Evolutionary conservation across 2,113 vertebrate genomes (phyloP).

Genomic region (Sinocyclocheilus rhinocerous): DNA sequence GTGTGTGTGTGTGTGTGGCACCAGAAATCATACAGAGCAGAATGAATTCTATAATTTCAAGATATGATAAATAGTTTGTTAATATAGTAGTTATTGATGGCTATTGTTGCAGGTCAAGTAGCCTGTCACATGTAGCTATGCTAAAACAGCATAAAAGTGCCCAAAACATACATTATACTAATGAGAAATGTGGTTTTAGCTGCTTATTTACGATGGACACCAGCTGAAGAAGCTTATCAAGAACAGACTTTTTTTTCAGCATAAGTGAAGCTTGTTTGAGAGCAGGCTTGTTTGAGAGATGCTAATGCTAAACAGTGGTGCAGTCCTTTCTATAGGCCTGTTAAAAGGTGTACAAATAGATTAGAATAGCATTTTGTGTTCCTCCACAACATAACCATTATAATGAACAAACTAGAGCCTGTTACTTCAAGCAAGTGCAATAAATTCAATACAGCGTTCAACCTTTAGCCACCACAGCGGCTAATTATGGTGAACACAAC

Average conservation of each 20-base stretch:
- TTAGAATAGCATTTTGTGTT: neutral
- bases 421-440: slow-evolving; percentile 27
- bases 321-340: neutral
- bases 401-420: slow-evolving; percentile 21
- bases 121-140: no score
- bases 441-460: slow-evolving; percentile 23
- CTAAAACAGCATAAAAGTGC: no score
- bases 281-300: neutral
- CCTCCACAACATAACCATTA: neutral
- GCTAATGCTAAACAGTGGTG: neutral
- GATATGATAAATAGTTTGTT: no score
- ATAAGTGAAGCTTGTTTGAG: neutral
- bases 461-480: neutral
- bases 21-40: no score
- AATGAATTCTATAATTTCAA: no score
- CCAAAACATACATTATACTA: no score
- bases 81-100: no score
- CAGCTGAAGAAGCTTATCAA: no score
- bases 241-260: neutral
- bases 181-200: no score
- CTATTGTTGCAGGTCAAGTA: no score
- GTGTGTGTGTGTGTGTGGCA: no score
- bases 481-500: slow-evolving; percentile 39
- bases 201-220: no score
- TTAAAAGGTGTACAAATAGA: neutral